These are phyloP conservation scores for Pantherophis vulpinus DNA, from an alignment of 2,797 vertebrate species.

Conservation along the genomic window DNA sequence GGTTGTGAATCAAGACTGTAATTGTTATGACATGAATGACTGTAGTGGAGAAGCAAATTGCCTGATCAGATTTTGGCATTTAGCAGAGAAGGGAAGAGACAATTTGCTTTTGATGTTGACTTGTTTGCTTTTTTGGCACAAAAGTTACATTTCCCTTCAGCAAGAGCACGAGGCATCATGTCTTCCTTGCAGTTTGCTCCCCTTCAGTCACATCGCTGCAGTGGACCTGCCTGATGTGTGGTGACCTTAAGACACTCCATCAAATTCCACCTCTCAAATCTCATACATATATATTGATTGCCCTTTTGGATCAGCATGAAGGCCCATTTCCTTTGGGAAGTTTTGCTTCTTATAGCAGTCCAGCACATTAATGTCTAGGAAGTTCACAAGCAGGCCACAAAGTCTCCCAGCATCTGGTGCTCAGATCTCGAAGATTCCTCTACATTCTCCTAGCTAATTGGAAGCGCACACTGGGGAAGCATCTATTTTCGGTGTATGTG, in stretches of 20 bases:
- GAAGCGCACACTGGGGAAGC: neutral
- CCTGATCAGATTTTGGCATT: neutral
- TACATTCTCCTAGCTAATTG: neutral
- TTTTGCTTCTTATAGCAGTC: neutral
- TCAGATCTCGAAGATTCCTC: neutral
- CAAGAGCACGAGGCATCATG: neutral
- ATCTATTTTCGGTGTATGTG: neutral
- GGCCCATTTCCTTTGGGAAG: neutral
- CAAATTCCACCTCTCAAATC: neutral
- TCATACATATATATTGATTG: neutral
- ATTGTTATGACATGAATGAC: neutral
- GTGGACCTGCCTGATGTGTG: neutral
- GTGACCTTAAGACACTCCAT: too few relatives aligned
- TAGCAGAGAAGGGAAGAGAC: neutral
- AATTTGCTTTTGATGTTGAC: neutral
- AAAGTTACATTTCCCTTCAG: neutral
- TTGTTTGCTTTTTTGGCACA: neutral
- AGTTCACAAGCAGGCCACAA: neutral
- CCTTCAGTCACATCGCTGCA: neutral
- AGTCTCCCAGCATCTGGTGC: neutral
- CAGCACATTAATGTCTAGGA: neutral
- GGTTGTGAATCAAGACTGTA: neutral
- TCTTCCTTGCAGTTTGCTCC: neutral
- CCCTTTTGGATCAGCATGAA: neutral
- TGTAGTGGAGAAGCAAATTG: neutral